phyloP scores from a whole-genome alignment of 2,888 invertebrate genomes.

The Steromphala cineraria region DNA sequence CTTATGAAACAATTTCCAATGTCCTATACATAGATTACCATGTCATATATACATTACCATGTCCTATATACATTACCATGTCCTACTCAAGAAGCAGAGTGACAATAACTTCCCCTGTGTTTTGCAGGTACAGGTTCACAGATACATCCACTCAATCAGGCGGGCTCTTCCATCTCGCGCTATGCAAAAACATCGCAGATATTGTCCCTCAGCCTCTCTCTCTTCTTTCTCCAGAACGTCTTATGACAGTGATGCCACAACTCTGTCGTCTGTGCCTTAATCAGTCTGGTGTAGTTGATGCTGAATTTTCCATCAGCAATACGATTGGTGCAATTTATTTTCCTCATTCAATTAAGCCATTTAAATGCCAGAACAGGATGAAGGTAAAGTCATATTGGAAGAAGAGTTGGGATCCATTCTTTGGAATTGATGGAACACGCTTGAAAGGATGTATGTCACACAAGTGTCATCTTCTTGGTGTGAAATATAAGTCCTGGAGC shows the following conservation, averaged over 20 bases:
- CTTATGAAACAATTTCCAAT: too few relatives aligned
- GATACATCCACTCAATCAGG: constrained; percentile 10
- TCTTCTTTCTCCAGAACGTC: not conserved
- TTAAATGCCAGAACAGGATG: not conserved
- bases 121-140: not conserved
- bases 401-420: not conserved
- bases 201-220: not conserved
- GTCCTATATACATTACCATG: too few relatives aligned
- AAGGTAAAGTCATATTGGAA: not conserved
- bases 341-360: not conserved
- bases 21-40: too few relatives aligned
- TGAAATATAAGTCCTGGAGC: not conserved
- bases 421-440: not conserved
- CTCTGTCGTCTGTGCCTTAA: constrained; percentile 1
- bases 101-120: constrained; percentile 14
- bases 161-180: not conserved
- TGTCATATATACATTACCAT: too few relatives aligned
- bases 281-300: constrained; percentile 6
- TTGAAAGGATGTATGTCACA: not conserved
- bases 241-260: not conserved
- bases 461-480: not conserved
- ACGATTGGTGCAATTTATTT: constrained; percentile 17
- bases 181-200: constrained; percentile 7
- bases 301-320: constrained; percentile 4
- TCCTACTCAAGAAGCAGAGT: not conserved